These are phyloP conservation scores for Eubucco bourcierii DNA, from an alignment of 2,113 vertebrate species.

Conservation along the genomic window DNA sequence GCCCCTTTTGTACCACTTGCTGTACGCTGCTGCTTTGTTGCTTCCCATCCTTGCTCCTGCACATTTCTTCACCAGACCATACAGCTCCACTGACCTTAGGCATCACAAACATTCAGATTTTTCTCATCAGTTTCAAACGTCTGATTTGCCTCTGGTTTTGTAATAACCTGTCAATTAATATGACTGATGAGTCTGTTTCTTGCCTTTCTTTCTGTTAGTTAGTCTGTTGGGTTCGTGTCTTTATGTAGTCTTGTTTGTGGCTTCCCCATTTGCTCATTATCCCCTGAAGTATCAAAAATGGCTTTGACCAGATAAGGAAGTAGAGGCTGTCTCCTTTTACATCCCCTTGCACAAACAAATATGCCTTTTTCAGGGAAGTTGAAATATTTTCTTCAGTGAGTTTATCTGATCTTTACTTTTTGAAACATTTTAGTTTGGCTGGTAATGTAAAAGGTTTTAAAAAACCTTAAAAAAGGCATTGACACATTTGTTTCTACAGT, in stretches of 20 bases:
- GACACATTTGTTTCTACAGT: conserved; percentile 33
- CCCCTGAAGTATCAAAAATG: background rate
- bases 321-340: background rate
- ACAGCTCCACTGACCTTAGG: accelerated
- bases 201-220: background rate
- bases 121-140: background rate
- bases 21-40: background rate
- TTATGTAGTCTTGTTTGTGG: background rate
- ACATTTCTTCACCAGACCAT: accelerated
- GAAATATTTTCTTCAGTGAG: conserved; percentile 9
- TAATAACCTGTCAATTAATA: background rate
- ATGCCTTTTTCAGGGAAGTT: background rate
- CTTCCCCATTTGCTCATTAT: background rate
- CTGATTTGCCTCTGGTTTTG: background rate
- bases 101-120: accelerated
- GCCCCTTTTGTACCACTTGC: background rate
- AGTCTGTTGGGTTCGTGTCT: background rate
- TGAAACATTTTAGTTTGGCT: conserved; percentile 50
- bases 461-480: conserved; percentile 26
- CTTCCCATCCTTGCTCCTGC: background rate
- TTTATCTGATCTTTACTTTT: conserved; percentile 32
- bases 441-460: conserved; percentile 28
- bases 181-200: background rate
- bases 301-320: background rate
- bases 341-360: background rate